Conservation (phyloP, 2,113 vertebrate genomes). For the Gracilinanus agilis region DNA sequence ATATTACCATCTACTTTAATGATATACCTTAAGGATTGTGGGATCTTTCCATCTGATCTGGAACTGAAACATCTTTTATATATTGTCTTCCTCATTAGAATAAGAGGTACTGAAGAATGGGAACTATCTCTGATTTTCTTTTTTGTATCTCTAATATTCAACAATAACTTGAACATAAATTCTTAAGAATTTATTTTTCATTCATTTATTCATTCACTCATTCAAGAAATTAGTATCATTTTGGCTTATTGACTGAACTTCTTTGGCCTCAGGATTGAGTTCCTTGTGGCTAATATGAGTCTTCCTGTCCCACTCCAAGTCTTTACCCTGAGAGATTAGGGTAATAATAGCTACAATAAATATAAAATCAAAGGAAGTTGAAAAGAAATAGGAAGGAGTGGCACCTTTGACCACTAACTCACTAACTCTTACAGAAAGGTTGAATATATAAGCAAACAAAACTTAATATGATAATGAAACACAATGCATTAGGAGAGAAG, state of each 20-base stretch:
- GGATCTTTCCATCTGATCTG: background rate
- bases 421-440: background rate
- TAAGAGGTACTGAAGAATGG: background rate
- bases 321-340: background rate
- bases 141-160: background rate
- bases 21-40: background rate
- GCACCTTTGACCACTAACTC: background rate
- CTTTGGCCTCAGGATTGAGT: background rate
- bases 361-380: background rate
- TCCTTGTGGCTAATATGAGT: background rate
- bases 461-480: background rate
- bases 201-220: too few relatives aligned
- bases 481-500: too few relatives aligned
- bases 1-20: background rate
- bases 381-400: background rate
- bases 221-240: background rate
- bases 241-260: background rate
- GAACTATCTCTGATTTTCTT: background rate
- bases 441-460: background rate
- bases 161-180: background rate
- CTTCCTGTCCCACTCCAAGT: background rate
- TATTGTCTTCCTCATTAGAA: background rate
- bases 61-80: background rate
- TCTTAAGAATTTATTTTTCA: background rate
- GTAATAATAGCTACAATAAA: background rate